Evolutionary conservation across 2,888 invertebrate species (phyloP), one percentile per base, ranked within the genome.

Genomic region (Palloptera scutellata): DNA sequence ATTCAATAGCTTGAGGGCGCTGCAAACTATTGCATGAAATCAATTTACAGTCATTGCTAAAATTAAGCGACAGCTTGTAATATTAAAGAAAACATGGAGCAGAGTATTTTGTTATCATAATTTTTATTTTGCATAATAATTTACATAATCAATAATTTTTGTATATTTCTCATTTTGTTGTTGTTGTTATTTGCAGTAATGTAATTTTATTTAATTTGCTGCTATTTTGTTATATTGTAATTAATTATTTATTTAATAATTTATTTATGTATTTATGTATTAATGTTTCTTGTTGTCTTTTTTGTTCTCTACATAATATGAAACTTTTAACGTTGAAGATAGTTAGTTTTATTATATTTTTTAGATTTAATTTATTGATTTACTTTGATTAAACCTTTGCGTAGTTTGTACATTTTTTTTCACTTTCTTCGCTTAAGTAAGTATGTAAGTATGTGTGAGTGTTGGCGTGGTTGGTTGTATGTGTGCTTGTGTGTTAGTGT

Each of bases 261-360:
- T 41, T 51, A 59, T 30, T 41, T 60, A 59, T 52, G 11, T 64
- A 30, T 53, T 20, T 13, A 52, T 48, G 3, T 43, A 45, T 64
- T n/a, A 9, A 58, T 59, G 20, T 55, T 43, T 51, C 52, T 20
- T 65, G 58, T 55, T 52, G 42, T 65, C 15, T 52, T 53, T 11
- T 41, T n/a, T 57, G 12, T 57, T 66, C 61, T 61, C 66, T 66
- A 66, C 58, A 42, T 57, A 66, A 66, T 66, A 66, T 66, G 66
- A 66, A 66, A 62, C 66, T 61, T 66, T 66, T 62, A 66, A 66
- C 66, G 58, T 66, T 66, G 55, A 66, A 66, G 61, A 61, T 62
- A 66, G 61, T 17, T 62, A 66, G 61, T 17, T 61, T 17, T 41
- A 40, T 54, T 55, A 12, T 66, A 13, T 41, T n/a, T 41, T 42